Percentiles rank a stretch among this genome's conserved stretches.
phyloP scores from a whole-genome alignment of 2,113 vertebrate species.

The Bos taurus region ARS-UCD2.0 NC_037328.1:106719001-106719500 shows the following conservation, averaged over 20 bases:
- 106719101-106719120: not conserved
- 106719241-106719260: not conserved
- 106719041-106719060: not conserved
- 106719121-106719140: not conserved
- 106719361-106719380: not conserved
- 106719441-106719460: not conserved
- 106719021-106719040: not conserved
- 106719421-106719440: not conserved
- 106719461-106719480: not conserved
- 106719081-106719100: not conserved
- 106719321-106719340: not conserved
- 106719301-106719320: not conserved
- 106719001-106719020: not conserved
- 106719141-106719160: not conserved
- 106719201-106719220: not conserved
- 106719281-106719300: not conserved
- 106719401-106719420: not conserved
- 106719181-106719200: not conserved
- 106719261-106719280: not conserved
- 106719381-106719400: not conserved
- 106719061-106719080: not conserved
- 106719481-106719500: not conserved
- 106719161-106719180: not conserved
- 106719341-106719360: not conserved
- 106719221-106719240: not conserved